Percentiles rank a stretch among this genome's conserved stretches.
phyloP scores from a whole-genome alignment of 2,113 vertebrate species.

The Muscicapa adusta region DNA sequence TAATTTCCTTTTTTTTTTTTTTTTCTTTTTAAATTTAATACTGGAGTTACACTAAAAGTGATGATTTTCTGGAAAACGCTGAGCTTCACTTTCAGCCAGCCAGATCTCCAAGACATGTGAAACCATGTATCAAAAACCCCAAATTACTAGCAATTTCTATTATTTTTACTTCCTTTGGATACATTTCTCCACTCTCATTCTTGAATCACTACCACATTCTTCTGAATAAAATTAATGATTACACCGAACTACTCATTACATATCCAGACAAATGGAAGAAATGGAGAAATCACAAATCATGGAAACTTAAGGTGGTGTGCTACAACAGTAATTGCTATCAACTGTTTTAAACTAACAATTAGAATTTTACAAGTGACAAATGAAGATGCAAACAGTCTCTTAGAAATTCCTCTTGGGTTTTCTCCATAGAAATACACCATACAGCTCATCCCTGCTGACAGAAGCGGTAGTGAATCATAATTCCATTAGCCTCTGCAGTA shows the following conservation, averaged over 20 bases:
- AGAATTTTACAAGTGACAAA: background rate
- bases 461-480: background rate
- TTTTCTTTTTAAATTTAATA: background rate
- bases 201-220: background rate
- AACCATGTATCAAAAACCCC: background rate
- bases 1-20: background rate
- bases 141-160: background rate
- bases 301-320: background rate
- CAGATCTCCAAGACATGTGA: background rate
- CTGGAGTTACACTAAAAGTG: background rate
- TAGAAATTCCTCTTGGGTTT: background rate
- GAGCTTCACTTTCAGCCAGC: background rate
- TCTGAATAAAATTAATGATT: background rate
- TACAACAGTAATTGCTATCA: background rate
- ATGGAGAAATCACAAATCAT: background rate
- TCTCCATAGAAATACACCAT: background rate
- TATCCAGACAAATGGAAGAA: background rate
- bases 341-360: background rate
- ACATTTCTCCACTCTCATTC: background rate
- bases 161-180: background rate
- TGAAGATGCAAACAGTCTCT: background rate
- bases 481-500: background rate
- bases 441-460: accelerated
- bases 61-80: background rate
- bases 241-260: background rate